These are phyloP conservation scores for Synergus itoensis DNA, from an alignment of 2,888 invertebrate genomes.

Conservation along the genomic window DNA sequence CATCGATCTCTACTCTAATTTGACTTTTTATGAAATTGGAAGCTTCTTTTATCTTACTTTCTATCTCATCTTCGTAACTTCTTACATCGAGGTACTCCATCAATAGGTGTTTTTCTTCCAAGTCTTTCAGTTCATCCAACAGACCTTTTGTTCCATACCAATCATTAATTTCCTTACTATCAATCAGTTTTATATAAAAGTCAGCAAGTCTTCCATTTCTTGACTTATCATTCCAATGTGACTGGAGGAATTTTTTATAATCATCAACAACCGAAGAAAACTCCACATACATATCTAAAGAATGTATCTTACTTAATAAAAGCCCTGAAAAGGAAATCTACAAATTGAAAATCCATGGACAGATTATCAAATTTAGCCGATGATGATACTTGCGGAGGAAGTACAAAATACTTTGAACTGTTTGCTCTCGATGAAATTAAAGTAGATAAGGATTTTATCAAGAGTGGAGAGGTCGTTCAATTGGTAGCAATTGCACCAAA, in stretches of 20 bases:
- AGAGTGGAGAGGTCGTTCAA: background rate
- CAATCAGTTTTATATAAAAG: background rate
- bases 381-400: background rate
- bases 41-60: background rate
- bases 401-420: background rate
- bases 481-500: conserved; percentile 2
- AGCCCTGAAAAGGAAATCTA: background rate
- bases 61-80: background rate
- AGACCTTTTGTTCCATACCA: background rate
- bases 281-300: background rate
- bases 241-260: background rate
- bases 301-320: background rate
- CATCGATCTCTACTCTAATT: background rate
- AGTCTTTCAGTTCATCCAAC: background rate
- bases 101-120: background rate
- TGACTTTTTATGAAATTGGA: background rate
- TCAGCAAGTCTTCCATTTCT: background rate
- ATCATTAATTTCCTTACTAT: background rate
- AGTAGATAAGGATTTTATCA: background rate
- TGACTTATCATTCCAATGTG: background rate
- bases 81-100: background rate
- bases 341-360: conserved; percentile 5
- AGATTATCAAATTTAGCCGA: background rate
- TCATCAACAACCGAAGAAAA: background rate
- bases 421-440: conserved; percentile 2